phyloP scores from a whole-genome alignment of 2,113 vertebrate species.

The Protobothrops flavoviridis region DNA sequence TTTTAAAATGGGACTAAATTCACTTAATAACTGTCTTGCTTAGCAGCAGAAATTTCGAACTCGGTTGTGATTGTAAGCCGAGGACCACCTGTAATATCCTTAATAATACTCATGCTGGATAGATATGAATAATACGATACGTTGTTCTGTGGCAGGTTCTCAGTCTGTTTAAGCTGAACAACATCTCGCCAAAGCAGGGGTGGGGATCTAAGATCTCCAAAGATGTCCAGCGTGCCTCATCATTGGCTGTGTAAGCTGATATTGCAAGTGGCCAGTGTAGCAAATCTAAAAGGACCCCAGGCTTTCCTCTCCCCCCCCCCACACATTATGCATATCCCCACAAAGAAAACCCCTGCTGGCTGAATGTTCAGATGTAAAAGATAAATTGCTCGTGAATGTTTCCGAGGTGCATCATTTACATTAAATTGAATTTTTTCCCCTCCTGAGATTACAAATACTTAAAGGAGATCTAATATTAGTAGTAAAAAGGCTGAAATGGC shows the following conservation, averaged over 20 bases:
- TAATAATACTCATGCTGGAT: not conserved
- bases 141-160: not conserved
- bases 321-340: not conserved
- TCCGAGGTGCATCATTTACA: not conserved
- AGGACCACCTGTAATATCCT: not conserved
- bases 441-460: rapidly evolving
- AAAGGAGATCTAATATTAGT: not conserved
- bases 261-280: not conserved
- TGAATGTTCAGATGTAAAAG: not conserved
- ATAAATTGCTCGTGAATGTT: not conserved
- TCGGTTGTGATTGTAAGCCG: not conserved
- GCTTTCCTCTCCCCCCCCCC: not conserved
- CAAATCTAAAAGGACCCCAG: not conserved
- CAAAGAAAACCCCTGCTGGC: not conserved
- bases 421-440: rapidly evolving
- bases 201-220: not conserved
- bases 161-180: not conserved
- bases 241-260: not conserved
- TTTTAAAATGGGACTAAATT: not conserved
- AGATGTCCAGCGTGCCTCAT: not conserved
- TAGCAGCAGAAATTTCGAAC: not conserved
- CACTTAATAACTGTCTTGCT: not conserved
- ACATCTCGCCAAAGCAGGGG: not conserved
- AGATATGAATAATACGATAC: not conserved
- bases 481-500: rapidly evolving